phyloP scores from a whole-genome alignment of 2,113 vertebrate species.

The Meles meles region DNA sequence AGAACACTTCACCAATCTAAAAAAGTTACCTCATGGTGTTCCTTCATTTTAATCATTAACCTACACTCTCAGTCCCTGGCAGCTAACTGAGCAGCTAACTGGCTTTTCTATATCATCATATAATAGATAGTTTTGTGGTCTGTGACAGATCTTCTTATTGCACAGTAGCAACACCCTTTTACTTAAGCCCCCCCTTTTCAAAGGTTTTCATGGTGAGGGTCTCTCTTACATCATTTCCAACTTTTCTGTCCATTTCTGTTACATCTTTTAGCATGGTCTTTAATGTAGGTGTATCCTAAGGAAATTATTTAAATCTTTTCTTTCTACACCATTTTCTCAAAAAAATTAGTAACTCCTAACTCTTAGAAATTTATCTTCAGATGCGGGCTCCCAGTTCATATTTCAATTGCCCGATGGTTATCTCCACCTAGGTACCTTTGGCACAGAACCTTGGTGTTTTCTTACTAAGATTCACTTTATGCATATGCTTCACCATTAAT shows the following conservation, averaged over 20 bases:
- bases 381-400: background rate
- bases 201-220: background rate
- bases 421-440: background rate
- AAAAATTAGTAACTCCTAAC: background rate
- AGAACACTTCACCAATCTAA: background rate
- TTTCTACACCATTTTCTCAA: background rate
- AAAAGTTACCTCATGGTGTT: background rate
- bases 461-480: background rate
- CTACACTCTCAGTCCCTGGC: background rate
- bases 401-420: background rate
- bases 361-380: background rate
- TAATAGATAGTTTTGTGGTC: background rate
- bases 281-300: background rate
- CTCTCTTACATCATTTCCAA: background rate
- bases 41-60: background rate
- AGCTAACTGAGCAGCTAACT: background rate
- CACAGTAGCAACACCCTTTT: background rate
- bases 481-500: background rate
- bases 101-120: background rate
- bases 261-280: background rate
- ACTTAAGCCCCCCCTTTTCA: background rate
- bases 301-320: background rate
- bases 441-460: background rate
- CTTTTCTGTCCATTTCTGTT: background rate
- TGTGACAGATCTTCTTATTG: background rate